Evolutionary conservation across 2,888 invertebrate genomes (phyloP), one percentile per base, ranked within the genome.

Genomic region (Lordiphosa andalusiaca): DNA sequence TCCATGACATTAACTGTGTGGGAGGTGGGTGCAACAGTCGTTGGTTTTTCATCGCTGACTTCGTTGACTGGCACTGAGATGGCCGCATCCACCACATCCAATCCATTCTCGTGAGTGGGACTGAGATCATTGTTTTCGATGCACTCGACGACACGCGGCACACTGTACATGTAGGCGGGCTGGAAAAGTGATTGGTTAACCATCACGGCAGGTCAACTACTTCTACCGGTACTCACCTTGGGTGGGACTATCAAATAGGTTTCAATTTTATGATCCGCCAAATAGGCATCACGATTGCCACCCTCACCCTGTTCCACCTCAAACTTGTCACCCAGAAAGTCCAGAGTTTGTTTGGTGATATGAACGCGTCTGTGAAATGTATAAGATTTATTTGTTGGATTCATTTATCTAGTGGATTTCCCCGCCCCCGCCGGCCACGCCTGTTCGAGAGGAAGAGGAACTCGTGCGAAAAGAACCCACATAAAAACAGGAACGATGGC

Each of bases 281-380:
- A 90, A 89, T 96, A 96, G 3, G 93, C 92, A 86, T 96, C 96
- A 53, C 96, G 91, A n/a, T 93, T 92, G 0, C 91, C 92, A 0
- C 96, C 96, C 61, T 95, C 93, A 0, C 96, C 96, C 0, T 95
- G 94, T 84, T 97, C 97, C 58, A 96, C 95, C 86, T 96, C 93
- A 83, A 96, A 97, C 77, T 94, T 92, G 64, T 93, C 94, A 16
- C 93, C 95, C 25, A 97, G 91, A 85, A 96, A 95, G 42, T 93
- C 91, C 58, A 96, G 89, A 0, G 97, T 97, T 16, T 96, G 93
- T 86, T 93, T 94, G 0, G 97, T 97, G 72, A 97, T 94, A 89
- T 97, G 97, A 6, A 97, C 97, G 51, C 95, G 92, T 33, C 96
- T 96, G 91, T 12, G 90, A 89, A 71, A 4, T 57, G 21, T 47